A percentile compares a stretch with the other conserved stretches of the same genome.
Conservation (phyloP, 2,888 invertebrate species). For the Uloborus plumipes region DNA sequence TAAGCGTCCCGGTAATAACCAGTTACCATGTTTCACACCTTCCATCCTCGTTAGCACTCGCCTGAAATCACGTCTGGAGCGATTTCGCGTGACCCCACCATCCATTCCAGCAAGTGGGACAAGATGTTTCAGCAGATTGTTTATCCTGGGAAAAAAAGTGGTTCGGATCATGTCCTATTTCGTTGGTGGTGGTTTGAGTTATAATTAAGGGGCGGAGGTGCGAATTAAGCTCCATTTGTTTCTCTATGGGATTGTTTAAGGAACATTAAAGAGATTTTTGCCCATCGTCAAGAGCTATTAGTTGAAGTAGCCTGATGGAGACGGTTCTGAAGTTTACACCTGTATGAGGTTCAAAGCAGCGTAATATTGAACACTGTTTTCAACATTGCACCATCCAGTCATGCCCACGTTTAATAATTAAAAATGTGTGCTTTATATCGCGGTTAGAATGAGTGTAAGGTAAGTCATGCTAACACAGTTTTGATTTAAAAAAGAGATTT, state of each 20-base stretch:
- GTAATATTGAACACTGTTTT: too few relatives aligned
- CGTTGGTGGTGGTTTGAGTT: constrained; percentile 16
- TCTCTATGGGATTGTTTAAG: background rate
- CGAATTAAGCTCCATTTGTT: constrained; percentile 18
- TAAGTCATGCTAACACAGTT: too few relatives aligned
- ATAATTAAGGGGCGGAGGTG: constrained; percentile 35
- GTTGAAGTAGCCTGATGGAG: too few relatives aligned
- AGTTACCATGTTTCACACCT: constrained; percentile 38
- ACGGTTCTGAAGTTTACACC: too few relatives aligned
- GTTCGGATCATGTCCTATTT: constrained; percentile 36
- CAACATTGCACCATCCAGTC: too few relatives aligned
- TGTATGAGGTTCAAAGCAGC: too few relatives aligned
- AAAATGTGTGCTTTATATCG: too few relatives aligned
- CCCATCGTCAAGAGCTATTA: too few relatives aligned
- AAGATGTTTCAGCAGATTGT: constrained; percentile 42
- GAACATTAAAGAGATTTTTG: too few relatives aligned
- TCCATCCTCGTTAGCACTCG: constrained; percentile 28
- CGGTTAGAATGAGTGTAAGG: too few relatives aligned
- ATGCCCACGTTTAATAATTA: too few relatives aligned
- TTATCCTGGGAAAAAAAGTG: constrained; percentile 49
- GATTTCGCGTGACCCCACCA: constrained; percentile 9
- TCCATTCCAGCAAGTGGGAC: constrained; percentile 11
- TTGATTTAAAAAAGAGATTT: too few relatives aligned
- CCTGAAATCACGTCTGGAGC: constrained; percentile 1
- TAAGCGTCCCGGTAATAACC: constrained; percentile 21